Percentiles rank a stretch among this genome's conserved stretches.
These are phyloP conservation scores for Thamnophis elegans DNA, from an alignment of 2,797 vertebrate species.

Conservation along the genomic window DNA sequence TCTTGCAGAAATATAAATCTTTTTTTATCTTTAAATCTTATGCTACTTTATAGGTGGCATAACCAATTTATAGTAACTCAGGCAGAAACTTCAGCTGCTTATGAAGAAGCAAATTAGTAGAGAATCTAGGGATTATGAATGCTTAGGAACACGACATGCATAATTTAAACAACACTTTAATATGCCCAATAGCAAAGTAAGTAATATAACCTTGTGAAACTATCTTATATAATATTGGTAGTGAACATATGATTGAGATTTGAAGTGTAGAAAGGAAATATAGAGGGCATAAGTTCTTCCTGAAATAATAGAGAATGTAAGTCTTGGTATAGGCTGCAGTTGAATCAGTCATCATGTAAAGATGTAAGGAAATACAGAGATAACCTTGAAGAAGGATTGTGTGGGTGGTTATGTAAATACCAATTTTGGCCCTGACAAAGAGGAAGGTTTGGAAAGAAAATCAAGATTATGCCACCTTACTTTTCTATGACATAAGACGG, in stretches of 20 bases:
- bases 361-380: not conserved
- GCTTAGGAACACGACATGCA: not conserved
- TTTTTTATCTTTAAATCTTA: constrained; percentile 1
- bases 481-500: not conserved
- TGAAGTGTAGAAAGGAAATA: not conserved
- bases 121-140: not conserved
- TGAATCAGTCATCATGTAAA: not conserved
- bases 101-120: not conserved
- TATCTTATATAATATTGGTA: constrained; percentile 21
- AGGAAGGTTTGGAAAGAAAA: not conserved
- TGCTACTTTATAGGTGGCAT: not conserved
- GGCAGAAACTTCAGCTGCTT: constrained; percentile 6
- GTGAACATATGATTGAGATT: not conserved
- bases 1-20: not conserved
- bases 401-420: not conserved
- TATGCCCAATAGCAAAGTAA: constrained; percentile 35
- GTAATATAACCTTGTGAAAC: constrained; percentile 47
- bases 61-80: not conserved
- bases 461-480: not conserved
- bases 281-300: not conserved
- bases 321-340: not conserved
- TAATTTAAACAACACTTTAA: constrained; percentile 30
- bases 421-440: not conserved
- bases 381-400: not conserved
- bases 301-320: not conserved